Conservation (phyloP, 2,888 invertebrate species). For the Uropetala carovei region DNA sequence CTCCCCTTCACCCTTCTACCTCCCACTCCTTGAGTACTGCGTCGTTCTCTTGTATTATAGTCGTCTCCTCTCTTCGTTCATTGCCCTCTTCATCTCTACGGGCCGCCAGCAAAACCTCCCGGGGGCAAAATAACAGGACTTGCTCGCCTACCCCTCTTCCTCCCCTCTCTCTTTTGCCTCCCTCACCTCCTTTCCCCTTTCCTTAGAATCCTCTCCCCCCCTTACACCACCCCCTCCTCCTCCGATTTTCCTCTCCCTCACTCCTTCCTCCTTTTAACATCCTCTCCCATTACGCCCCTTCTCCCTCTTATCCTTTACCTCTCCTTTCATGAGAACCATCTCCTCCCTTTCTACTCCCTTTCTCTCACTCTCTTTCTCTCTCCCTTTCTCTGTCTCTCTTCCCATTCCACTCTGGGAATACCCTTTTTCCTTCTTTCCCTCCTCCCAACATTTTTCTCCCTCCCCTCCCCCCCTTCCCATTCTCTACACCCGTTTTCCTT, state of each 20-base stretch:
- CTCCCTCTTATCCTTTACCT: no score
- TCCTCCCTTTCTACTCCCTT: background rate
- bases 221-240: no score
- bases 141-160: background rate
- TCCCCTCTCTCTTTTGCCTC: background rate
- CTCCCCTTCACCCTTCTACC: background rate
- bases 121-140: conserved; percentile 62
- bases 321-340: no score
- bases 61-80: conserved; percentile 27
- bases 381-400: background rate
- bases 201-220: no score
- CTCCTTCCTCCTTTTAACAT: no score
- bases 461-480: background rate
- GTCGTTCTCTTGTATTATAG: background rate
- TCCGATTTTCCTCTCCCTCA: no score
- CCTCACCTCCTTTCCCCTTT: background rate
- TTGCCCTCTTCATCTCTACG: conserved; percentile 33
- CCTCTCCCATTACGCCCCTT: no score
- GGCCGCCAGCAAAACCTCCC: conserved; percentile 28
- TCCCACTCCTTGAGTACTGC: conserved; percentile 21
- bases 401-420: background rate
- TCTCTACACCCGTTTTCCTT: background rate
- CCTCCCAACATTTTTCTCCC: background rate
- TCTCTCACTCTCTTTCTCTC: background rate
- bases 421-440: background rate